Base-by-base conservation (phyloP, 37 sponge, comb jelly and placozoan genomes). In the Beroe forskalii region DNA sequence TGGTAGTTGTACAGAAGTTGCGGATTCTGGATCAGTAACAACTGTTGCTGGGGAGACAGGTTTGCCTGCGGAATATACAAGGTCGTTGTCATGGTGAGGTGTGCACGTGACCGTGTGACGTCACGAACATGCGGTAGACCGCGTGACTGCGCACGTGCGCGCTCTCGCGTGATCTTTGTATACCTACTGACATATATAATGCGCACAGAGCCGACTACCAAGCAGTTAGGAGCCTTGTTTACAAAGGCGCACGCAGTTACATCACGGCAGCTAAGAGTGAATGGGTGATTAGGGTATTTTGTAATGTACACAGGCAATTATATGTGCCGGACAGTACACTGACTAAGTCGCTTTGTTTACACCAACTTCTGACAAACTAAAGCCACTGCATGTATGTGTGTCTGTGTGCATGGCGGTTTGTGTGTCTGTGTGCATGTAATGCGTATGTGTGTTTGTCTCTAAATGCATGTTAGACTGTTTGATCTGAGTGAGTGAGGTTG, bases 1-100 rank as follows among this genome's bases (percentile, higher is more conserved):
- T 80, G 86, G 55, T 80, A 80, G 55, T 80, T 80, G 55, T 44
- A 44, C 17, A 80, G 86, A 38, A 80, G 40, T 43, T 80, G 86
- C 0, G 86, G 86, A 30, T 80, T 80, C 55, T 80, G 86, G 55
- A 80, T 80, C 86, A 80, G 55, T 0, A 80, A 30, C 86, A 80
- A 48, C 27, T 80, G 86, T 44, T 80, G 86, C 30, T 80, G 86
- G 25, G 86, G 86, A 44, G 86, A 80, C 86, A 80, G 86, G 22
- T 80, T 80, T 38, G 86, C 86, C 86, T 80, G 86, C 28, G 22
- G 55, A 38, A 80, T 28, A 69, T n/a, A 48, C 12, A 48, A 17
- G 12, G 6, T 17, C 55, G 55, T 48, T 48, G 55, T 48, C 55
- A 48, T 48, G 12, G 55, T 17, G 12, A 48, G 12, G 55, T 48